Conservation (phyloP, 1,140 invertebrate species). For the Ericerus pela region DNA sequence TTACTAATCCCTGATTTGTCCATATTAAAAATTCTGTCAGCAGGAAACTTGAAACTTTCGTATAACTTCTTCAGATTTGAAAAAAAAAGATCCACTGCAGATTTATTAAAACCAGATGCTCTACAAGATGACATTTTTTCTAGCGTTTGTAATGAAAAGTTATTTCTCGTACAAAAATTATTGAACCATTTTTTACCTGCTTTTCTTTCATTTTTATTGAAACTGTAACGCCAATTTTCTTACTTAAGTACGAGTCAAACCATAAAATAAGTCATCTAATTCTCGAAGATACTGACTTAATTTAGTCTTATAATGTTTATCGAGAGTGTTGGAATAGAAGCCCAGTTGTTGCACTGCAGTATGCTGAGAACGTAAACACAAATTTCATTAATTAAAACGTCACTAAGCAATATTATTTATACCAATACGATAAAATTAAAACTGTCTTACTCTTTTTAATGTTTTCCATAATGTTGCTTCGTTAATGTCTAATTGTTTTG, state of each 20-base stretch:
- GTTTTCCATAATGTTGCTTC: too few species aligned
- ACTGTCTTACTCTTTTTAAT: too few species aligned
- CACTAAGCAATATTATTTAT: too few species aligned
- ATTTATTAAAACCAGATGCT: slow-evolving; percentile 20
- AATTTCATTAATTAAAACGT: too few species aligned
- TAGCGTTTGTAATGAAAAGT: slow-evolving; percentile 16
- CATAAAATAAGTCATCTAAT: slow-evolving; percentile 22
- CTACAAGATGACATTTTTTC: slow-evolving; percentile 17
- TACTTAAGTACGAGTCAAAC: slow-evolving; percentile 19
- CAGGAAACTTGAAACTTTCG: slow-evolving; percentile 15
- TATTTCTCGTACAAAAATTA: slow-evolving; percentile 8
- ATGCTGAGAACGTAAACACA: too few species aligned
- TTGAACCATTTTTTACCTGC: slow-evolving; percentile 15
- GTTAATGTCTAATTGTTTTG: too few species aligned
- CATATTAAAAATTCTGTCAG: slow-evolving; percentile 22
- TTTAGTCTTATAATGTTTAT: slow-evolving; percentile 18
- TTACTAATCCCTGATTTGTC: slow-evolving; percentile 13
- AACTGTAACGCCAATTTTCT: neutral
- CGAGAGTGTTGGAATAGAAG: too few species aligned
- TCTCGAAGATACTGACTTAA: slow-evolving; percentile 21
- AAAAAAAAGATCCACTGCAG: slow-evolving; percentile 16
- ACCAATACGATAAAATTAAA: too few species aligned
- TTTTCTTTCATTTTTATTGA: slow-evolving; percentile 6
- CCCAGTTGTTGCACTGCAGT: too few species aligned
- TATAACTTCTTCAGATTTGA: slow-evolving; percentile 16